phyloP scores from a whole-genome alignment of 2,113 vertebrate genomes.

The Nematolebias whitei region DNA sequence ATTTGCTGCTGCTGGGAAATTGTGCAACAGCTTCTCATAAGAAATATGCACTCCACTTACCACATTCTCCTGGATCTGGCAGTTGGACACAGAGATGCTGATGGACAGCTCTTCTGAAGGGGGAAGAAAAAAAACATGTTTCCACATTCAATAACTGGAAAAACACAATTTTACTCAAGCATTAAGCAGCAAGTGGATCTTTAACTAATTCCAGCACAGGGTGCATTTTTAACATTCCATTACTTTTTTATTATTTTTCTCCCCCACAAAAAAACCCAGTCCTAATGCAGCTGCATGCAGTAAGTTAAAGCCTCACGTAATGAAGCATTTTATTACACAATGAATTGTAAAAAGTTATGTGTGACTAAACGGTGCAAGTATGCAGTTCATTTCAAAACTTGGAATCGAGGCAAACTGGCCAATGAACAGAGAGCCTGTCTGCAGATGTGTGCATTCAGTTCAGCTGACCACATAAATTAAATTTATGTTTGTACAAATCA shows the following conservation, averaged over 20 bases:
- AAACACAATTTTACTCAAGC: conserved; percentile 17
- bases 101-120: conserved; percentile 92
- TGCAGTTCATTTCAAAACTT: conserved; percentile 54
- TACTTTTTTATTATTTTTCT: conserved; percentile 11
- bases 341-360: conserved; percentile 48
- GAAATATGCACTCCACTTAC: conserved; percentile 80
- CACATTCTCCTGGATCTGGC: conserved; percentile 98
- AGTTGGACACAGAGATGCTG: conserved; percentile 97
- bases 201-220: conserved; percentile 21
- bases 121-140: conserved; percentile 49
- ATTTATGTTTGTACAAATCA: not conserved
- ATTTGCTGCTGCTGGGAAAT: conserved; percentile 51
- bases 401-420: conserved; percentile 25
- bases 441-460: not conserved
- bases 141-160: conserved; percentile 27
- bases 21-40: conserved; percentile 35
- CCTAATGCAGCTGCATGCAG: conserved; percentile 56
- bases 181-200: conserved; percentile 28
- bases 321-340: conserved; percentile 63
- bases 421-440: conserved; percentile 4
- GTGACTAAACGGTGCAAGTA: conserved; percentile 56
- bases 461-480: not conserved
- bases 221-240: conserved; percentile 30
- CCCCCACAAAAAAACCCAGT: not conserved
- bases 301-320: conserved; percentile 42